A percentile compares a stretch with the other conserved stretches of the same genome.
Evolutionary conservation across 2,113 vertebrate species (phyloP).

Genomic region (human (Homo sapiens)): GRCh38 chr4:126787501-126788000

Average conservation of each 20-base stretch:
- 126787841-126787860: not conserved
- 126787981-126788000: not conserved
- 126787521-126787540: not conserved
- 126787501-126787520: not conserved
- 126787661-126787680: not conserved
- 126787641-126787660: not conserved
- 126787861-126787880: not conserved
- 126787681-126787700: not conserved
- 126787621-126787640: not conserved
- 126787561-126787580: not conserved
- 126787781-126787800: not conserved
- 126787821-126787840: not conserved
- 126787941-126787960: not conserved
- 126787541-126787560: not conserved
- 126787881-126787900: not conserved
- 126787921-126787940: not conserved
- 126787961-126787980: not conserved
- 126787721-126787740: not conserved
- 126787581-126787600: not conserved
- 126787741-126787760: not conserved
- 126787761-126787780: not conserved
- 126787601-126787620: not conserved
- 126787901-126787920: not conserved
- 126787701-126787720: not conserved
- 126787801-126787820: not conserved